Evolutionary conservation across 2,888 invertebrate genomes (phyloP).

Genomic region (Pharmacophagus antenor): DNA sequence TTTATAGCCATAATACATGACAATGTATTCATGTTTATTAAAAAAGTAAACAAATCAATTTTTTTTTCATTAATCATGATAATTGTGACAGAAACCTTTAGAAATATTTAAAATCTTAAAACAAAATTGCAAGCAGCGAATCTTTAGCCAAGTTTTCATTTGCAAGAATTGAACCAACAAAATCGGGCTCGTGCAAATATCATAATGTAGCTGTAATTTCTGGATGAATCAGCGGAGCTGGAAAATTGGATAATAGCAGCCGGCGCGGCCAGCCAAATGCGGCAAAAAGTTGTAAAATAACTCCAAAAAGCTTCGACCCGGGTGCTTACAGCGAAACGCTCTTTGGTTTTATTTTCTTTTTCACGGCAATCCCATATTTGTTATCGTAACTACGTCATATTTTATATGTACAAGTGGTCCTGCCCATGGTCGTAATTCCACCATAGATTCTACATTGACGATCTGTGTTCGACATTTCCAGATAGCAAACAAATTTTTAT

Average conservation of each 20-base stretch:
- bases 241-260: conserved; percentile 30
- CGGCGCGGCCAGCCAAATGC: conserved; percentile 38
- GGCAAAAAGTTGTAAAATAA: conserved; percentile 46
- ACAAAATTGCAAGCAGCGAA: not conserved
- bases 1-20: too few species aligned
- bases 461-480: too few species aligned
- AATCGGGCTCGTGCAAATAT: conserved; percentile 21
- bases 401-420: not conserved
- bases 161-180: conserved; percentile 9
- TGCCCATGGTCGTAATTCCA: too few species aligned
- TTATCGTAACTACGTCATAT: not conserved
- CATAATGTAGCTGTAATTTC: conserved; percentile 23
- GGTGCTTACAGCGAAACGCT: conserved; percentile 27
- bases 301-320: conserved; percentile 43
- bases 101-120: not conserved
- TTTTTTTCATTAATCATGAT: too few species aligned
- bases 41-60: too few species aligned
- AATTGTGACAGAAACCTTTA: not conserved
- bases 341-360: conserved; percentile 27
- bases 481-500: too few species aligned
- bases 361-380: conserved; percentile 1
- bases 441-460: too few species aligned
- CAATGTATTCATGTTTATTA: too few species aligned
- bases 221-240: conserved; percentile 29
- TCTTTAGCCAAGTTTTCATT: not conserved